Base-by-base conservation (phyloP, 2,113 vertebrate genomes). In the Pleuronectes platessa region DNA sequence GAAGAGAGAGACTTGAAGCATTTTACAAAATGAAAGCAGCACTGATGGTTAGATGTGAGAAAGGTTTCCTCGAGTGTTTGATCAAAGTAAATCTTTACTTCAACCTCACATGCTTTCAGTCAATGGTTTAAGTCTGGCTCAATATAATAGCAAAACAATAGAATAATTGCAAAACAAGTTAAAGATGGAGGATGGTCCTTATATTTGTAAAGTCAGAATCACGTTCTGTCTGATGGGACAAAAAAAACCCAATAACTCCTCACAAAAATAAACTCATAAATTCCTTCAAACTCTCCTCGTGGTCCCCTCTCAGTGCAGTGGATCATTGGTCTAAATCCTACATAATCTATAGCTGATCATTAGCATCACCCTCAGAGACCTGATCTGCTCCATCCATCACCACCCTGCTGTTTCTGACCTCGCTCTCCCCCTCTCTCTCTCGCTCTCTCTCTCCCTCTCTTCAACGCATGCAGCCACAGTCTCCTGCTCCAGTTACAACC, bases 341-440 rank as follows among this genome's bases (percentile, higher is more conserved):
- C 42, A 75, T 82, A 87, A 92, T 89, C 89, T 87, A 71, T 72
- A n/a, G 12, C 17, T 76, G 78, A 86, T 89, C 78, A 81, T 86
- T 85, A 85, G 64, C 67, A 78, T 78, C 68, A 74, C 67, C 73
- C 74, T 59, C 72, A 67, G 82, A 83, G 86, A 85, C 74, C 26
- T 79, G 75, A 90, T 86, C 83, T 68, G 72, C 79, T 81, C 61
- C 86, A 81, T 88, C 79, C 62, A 81, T 89, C 87, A 69, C 37
- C 40, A 21, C 60, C 71, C 69, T 74, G 77, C 60, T 84, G 64
- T 15, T 60, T 67, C 74, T 84, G 63, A 86, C 76, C 83, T 78
- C 72, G 26, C 60, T 3, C 31, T 3, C 31, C 18, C 58, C 6
- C 26, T 27, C 26, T 3, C 31, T 0, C 31, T 55, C 66, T 56